Evolutionary conservation across 2,113 vertebrate genomes (phyloP), one percentile per base, ranked within the genome.

Genomic region (Cyprinodon tularosa): DNA sequence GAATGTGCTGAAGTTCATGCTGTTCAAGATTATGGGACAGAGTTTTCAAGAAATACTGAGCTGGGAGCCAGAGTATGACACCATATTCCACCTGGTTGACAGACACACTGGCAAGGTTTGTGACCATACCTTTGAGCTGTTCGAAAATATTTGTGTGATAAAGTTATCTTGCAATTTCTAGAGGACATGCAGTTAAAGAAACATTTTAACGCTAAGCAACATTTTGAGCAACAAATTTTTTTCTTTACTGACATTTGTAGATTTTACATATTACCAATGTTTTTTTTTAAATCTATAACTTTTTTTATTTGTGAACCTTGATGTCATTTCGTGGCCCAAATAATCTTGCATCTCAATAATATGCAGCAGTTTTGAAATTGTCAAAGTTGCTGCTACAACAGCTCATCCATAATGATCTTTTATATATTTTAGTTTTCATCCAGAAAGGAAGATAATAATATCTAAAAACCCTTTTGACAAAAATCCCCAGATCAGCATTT

Each of bases 41-140:
- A 47, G 95, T 77, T 90, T 97, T 66, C 81, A 68, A 8, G 93
- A 95, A 20, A 86, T 92, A 67, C 94, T 99, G 87, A 93, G 65
- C 84, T 99, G 97, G 97, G 95, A 98, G 64, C 96, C 97, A 3
- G 79, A 94, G 64, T 84, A 84, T 29, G 93, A 93, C 1, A 97
- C 95, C 14, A 78, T 90, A 40, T 97, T 99, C 90, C 94, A 96
- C 6, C 91, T 99, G 77, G 94, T 97, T 77, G 86, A 97, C 93
- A 96, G 95, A 66, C 94, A 89, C 92, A 97, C 96, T 0, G 97
- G 97, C 59, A 78, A 96, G 96, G 96, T 96, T 68, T n/a, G 84
- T 71, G 44, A 12, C 15, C 7, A 38, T 29, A 13, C 17, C 13
- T 44, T 53, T 53, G 50, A 53, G 50, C 50, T 53, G 50, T 20